Evolutionary conservation across 2,888 invertebrate species (phyloP), one percentile per base, ranked within the genome.

Genomic region (Netelia virgata): DNA sequence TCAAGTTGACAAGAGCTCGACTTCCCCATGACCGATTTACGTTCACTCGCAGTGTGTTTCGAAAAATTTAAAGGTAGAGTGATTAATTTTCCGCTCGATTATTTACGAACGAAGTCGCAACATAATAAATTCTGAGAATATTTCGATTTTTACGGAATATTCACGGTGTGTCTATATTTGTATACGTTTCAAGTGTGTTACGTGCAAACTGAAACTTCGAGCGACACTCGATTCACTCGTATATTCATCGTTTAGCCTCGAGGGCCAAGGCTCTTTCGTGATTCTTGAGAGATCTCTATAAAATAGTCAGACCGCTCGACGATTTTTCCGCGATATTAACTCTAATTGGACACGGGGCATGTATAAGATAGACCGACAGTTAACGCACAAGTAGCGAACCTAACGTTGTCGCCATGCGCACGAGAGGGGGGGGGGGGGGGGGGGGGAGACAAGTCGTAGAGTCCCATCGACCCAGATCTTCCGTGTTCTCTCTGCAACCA

Each of bases 401-500:
- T 23, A 73, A 50, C 9, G 63, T 47, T 28, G 11, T 18, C 36
- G 61, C 41, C 59, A 77, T 77, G 77, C 50, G 18, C 18, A 20
- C 50, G 50, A 50, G 53, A 64, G 53, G 69, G 61, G 74, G 82
- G 50, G 72, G 53, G 69, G 66, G 83, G 57, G 59, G 6, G n/a
- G 53, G 50, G 50, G 66, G 61, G 72, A 80, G 18, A 74, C 53
- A 64, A 74, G 64, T 63, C 57, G 68, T 64, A 41, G 57, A 72
- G 80, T 85, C 74, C 73, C 77, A 89, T 87, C 89, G 90, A 88
- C 88, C 84, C 81, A 83, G 86, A 88, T 88, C 88, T 83, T 57
- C 16, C 47, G 78, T 47, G 50, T 47, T 18, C 57, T 57, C 41
- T 82, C 83, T 80, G 82, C 43, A 18, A 66, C 68, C 68, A 16